These are phyloP conservation scores for Pharmacophagus antenor DNA, from an alignment of 2,888 invertebrate species.

Conservation along the genomic window DNA sequence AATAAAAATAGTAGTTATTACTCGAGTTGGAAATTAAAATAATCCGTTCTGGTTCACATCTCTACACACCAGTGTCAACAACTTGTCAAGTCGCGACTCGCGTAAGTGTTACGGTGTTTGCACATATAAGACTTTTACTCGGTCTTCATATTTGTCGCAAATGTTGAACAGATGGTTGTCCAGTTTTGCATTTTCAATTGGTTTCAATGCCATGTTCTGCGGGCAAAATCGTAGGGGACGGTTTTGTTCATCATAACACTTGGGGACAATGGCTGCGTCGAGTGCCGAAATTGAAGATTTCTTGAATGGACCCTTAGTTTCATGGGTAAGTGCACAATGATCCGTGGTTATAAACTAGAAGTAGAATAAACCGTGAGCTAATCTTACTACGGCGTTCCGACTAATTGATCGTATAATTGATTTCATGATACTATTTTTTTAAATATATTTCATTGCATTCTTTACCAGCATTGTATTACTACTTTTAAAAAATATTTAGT, in stretches of 20 bases:
- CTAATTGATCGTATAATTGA: slow-evolving; percentile 46
- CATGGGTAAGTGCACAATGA: slow-evolving; percentile 87
- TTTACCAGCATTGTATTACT: background rate
- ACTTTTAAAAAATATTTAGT: background rate
- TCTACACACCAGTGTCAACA: slow-evolving; percentile 7
- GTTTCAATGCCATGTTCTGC: slow-evolving; percentile 63
- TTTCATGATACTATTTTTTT: slow-evolving; percentile 15
- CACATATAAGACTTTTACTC: slow-evolving; percentile 35
- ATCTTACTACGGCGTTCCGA: slow-evolving; percentile 55
- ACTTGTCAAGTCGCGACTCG: slow-evolving; percentile 21
- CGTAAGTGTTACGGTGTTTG: slow-evolving; percentile 42
- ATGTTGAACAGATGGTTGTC: slow-evolving; percentile 56
- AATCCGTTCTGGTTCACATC: background rate
- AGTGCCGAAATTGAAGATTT: slow-evolving; percentile 90
- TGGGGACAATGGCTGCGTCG: slow-evolving; percentile 81
- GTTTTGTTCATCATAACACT: slow-evolving; percentile 63
- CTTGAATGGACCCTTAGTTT: slow-evolving; percentile 90
- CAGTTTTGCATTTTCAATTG: slow-evolving; percentile 44
- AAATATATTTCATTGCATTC: background rate
- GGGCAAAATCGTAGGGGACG: slow-evolving; percentile 53
- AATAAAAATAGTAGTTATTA: background rate
- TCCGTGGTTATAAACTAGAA: slow-evolving; percentile 56
- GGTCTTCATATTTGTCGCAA: slow-evolving; percentile 54
- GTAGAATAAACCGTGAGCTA: slow-evolving; percentile 57
- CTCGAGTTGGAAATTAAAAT: background rate